Evolutionary conservation across 2,797 vertebrate species (phyloP).

Genomic region (Psittacula derbiana): DNA sequence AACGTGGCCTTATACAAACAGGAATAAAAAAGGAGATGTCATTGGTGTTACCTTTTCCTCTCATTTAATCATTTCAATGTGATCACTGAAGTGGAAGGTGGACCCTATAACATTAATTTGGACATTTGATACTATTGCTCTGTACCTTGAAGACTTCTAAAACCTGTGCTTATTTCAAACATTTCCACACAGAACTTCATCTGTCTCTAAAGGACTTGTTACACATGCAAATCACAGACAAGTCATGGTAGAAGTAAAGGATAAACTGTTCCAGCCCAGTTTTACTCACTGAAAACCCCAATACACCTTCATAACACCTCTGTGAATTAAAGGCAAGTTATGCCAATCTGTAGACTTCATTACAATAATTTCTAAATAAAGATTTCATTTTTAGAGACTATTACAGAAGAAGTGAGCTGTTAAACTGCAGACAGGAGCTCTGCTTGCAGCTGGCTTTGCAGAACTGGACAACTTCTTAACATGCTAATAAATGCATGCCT

Average conservation of each 20-base stretch:
- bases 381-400: not conserved
- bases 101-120: not conserved
- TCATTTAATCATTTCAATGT: not conserved
- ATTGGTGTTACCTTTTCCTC: not conserved
- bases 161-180: not conserved
- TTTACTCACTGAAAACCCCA: not conserved
- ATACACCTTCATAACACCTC: not conserved
- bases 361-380: constrained; percentile 13
- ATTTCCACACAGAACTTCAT: not conserved
- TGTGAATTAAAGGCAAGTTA: not conserved
- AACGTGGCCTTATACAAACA: not conserved
- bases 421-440: not conserved
- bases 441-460: not conserved
- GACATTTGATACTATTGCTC: not conserved
- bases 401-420: not conserved
- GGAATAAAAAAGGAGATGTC: not conserved
- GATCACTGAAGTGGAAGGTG: not conserved
- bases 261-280: not conserved
- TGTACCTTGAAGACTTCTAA: not conserved
- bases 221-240: not conserved
- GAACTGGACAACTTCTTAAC: constrained; percentile 9
- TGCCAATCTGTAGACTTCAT: not conserved
- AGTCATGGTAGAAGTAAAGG: not conserved
- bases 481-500: constrained; percentile 24
- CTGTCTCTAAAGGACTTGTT: not conserved